phyloP scores from a whole-genome alignment of 2,888 invertebrate genomes.

The Elegia similella region DNA sequence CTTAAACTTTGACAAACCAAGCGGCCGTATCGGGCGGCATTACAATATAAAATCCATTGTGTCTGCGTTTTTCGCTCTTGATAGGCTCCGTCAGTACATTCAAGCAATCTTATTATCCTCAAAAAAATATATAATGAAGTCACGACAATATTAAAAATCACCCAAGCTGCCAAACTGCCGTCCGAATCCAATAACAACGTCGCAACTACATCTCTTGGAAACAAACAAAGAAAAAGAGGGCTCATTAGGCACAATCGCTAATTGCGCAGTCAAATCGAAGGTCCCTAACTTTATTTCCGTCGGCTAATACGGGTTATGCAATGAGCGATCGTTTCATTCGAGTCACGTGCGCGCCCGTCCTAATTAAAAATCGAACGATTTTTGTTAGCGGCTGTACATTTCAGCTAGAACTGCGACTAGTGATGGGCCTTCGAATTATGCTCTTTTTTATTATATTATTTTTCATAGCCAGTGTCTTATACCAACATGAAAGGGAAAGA shows the following conservation, averaged over 20 bases:
- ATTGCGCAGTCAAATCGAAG: conserved; percentile 68
- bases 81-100: too few species aligned
- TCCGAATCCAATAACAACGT: conserved; percentile 30
- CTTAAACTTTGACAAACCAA: too few species aligned
- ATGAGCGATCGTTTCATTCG: conserved; percentile 64
- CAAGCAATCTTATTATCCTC: background rate
- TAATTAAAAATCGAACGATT: conserved; percentile 80
- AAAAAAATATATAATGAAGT: conserved; percentile 11
- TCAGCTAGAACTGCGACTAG: conserved; percentile 25
- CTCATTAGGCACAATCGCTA: conserved; percentile 67
- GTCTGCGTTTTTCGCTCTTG: too few species aligned
- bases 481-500: too few species aligned
- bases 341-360: conserved; percentile 66
- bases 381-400: conserved; percentile 68
- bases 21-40: too few species aligned
- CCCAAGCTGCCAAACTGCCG: conserved; percentile 18
- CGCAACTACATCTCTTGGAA: conserved; percentile 21
- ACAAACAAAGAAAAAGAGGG: conserved; percentile 18
- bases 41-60: too few species aligned
- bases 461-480: too few species aligned
- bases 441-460: background rate
- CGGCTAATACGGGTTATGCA: conserved; percentile 54
- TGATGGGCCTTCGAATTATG: background rate
- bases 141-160: background rate
- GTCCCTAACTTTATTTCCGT: conserved; percentile 62